These are phyloP conservation scores for Berghia stephanieae DNA, from an alignment of 1,140 invertebrate species.

Conservation along the genomic window DNA sequence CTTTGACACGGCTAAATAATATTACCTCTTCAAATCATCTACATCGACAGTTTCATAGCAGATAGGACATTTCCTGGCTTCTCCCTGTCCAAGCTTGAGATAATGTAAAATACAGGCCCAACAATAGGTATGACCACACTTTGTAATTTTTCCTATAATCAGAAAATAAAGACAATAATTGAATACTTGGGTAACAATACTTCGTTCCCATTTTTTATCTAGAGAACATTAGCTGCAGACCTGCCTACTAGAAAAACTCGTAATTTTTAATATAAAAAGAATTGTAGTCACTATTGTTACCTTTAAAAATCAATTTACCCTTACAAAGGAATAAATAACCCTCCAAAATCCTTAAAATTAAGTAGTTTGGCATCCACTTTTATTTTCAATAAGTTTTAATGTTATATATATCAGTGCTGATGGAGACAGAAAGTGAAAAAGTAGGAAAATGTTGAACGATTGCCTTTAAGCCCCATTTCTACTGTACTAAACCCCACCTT, in stretches of 20 bases:
- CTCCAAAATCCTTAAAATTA: no score
- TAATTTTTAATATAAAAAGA: not conserved
- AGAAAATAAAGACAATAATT: not conserved
- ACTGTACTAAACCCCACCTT: no score
- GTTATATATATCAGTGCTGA: no score
- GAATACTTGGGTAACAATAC: not conserved
- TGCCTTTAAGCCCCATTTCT: no score
- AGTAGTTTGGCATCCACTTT: no score
- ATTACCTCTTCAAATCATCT: constrained; percentile 82
- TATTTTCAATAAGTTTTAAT: no score
- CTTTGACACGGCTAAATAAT: not conserved
- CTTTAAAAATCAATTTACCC: not conserved
- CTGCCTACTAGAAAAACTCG: no score
- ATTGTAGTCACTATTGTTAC: not conserved
- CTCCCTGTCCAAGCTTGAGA: constrained; percentile 73
- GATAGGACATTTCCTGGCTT: constrained; percentile 63
- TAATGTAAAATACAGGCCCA: constrained; percentile 96
- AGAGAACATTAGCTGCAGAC: not conserved
- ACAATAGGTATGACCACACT: constrained; percentile 95
- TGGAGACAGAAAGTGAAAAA: no score
- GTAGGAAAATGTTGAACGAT: no score
- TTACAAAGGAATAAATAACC: not conserved
- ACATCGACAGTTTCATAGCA: constrained; percentile 67
- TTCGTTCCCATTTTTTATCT: not conserved
- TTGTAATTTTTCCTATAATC: constrained; percentile 87